Conservation (phyloP, 1,140 invertebrate species). For the Atopsyche davidsoni region DNA sequence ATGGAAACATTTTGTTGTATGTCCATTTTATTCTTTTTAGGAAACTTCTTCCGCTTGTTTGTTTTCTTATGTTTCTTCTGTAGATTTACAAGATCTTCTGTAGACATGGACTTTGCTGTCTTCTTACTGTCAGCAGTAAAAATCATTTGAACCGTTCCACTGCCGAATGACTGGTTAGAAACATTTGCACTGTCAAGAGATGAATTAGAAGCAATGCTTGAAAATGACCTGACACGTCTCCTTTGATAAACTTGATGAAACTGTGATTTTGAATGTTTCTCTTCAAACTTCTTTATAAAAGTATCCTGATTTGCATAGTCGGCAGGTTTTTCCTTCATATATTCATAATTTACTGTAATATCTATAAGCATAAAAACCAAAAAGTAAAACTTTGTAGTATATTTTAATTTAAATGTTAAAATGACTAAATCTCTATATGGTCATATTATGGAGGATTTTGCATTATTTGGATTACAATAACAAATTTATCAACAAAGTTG, state of each 20-base stretch:
- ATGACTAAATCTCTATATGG: too few species aligned
- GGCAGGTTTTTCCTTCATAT: slow-evolving; percentile 40
- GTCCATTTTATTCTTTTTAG: slow-evolving; percentile 19
- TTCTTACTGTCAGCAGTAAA: slow-evolving; percentile 12
- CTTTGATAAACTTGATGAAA: background rate
- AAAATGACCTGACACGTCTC: slow-evolving; percentile 16
- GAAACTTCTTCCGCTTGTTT: slow-evolving; percentile 1
- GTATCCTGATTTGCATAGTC: slow-evolving; percentile 43
- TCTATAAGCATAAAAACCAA: slow-evolving; percentile 33
- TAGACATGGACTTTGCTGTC: slow-evolving; percentile 5
- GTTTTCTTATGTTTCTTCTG: slow-evolving; percentile 3
- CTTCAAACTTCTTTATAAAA: slow-evolving; percentile 48
- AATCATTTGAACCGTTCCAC: slow-evolving; percentile 10
- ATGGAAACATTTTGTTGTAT: slow-evolving; percentile 10
- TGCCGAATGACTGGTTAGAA: slow-evolving; percentile 10
- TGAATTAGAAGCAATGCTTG: slow-evolving; percentile 11
- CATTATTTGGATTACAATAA: too few species aligned
- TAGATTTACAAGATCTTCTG: slow-evolving; percentile 14
- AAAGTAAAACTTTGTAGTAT: background rate
- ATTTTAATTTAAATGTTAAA: too few species aligned
- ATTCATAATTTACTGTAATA: slow-evolving; percentile 42
- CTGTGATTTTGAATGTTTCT: slow-evolving; percentile 25
- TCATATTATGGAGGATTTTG: too few species aligned
- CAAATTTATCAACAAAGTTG: too few species aligned
- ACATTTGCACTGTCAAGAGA: slow-evolving; percentile 10